Conservation (phyloP, 1,140 invertebrate genomes). For the Harlomillsia oculata region DNA sequence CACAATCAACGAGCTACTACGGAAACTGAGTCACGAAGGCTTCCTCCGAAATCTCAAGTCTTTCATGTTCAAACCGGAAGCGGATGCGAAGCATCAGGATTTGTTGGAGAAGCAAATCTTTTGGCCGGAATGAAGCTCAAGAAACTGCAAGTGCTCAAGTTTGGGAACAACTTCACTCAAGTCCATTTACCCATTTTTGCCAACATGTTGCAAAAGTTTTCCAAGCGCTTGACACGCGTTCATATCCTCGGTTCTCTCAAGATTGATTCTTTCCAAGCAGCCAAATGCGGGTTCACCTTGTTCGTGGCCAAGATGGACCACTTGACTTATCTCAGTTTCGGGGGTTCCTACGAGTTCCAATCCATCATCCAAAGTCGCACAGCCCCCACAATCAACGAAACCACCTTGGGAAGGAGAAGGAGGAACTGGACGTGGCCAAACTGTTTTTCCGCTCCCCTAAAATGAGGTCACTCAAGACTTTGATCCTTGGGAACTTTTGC, state of each 20-base stretch:
- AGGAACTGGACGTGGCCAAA: constrained; percentile 6
- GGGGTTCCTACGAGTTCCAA: constrained; percentile 13
- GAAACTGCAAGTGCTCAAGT: constrained; percentile 1
- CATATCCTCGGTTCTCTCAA: constrained; percentile 14
- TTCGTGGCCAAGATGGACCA: constrained; percentile 1
- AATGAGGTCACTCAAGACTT: background rate
- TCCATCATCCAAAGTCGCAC: background rate
- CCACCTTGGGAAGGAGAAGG: constrained; percentile 11
- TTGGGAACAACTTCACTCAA: constrained; percentile 13
- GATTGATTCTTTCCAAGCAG: constrained; percentile 1
- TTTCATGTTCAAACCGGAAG: background rate
- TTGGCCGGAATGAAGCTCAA: background rate
- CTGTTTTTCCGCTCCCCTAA: constrained; percentile 6
- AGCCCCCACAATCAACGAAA: background rate
- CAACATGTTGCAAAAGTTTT: constrained; percentile 9
- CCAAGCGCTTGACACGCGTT: constrained; percentile 1
- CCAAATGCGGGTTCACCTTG: background rate
- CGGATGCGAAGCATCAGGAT: background rate
- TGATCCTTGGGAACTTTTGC: constrained; percentile 23
- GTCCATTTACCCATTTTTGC: background rate
- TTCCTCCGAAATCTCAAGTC: constrained; percentile 5
- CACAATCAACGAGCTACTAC: background rate
- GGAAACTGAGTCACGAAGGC: background rate
- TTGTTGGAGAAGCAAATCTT: background rate
- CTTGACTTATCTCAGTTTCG: constrained; percentile 5